Evolutionary conservation across 2,888 invertebrate genomes (phyloP).

Genomic region (Drosophila anomelani): DNA sequence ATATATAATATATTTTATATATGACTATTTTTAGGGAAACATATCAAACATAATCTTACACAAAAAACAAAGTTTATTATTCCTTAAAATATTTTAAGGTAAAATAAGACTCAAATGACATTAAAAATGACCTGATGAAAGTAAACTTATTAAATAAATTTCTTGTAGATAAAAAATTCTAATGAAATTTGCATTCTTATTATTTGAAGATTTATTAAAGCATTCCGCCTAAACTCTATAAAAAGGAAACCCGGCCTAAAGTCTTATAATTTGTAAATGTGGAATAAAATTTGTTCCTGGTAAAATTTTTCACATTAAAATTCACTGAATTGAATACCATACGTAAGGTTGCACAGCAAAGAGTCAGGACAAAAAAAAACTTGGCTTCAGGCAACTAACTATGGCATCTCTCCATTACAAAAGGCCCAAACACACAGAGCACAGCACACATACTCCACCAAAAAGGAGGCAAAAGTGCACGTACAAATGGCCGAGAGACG

Average conservation of each 20-base stretch:
- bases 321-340: not conserved
- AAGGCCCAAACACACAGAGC: conserved; percentile 18
- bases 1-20: too few relatives aligned
- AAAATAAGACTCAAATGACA: too few relatives aligned
- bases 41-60: too few relatives aligned
- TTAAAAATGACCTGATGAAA: too few relatives aligned
- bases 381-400: conserved; percentile 27
- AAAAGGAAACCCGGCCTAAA: not conserved
- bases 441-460: not conserved
- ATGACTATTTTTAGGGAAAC: too few relatives aligned
- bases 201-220: not conserved
- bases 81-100: too few relatives aligned
- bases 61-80: too few relatives aligned
- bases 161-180: too few relatives aligned
- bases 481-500: conserved; percentile 23
- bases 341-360: conserved; percentile 3
- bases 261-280: too few relatives aligned
- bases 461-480: conserved; percentile 23
- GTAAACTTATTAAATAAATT: too few relatives aligned
- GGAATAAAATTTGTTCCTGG: not conserved
- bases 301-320: not conserved
- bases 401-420: conserved; percentile 29
- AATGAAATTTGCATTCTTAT: too few relatives aligned
- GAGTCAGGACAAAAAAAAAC: not conserved
- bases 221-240: not conserved